These are phyloP conservation scores for Colinus virginianus DNA, from an alignment of 2,113 vertebrate genomes.

Conservation along the genomic window DNA sequence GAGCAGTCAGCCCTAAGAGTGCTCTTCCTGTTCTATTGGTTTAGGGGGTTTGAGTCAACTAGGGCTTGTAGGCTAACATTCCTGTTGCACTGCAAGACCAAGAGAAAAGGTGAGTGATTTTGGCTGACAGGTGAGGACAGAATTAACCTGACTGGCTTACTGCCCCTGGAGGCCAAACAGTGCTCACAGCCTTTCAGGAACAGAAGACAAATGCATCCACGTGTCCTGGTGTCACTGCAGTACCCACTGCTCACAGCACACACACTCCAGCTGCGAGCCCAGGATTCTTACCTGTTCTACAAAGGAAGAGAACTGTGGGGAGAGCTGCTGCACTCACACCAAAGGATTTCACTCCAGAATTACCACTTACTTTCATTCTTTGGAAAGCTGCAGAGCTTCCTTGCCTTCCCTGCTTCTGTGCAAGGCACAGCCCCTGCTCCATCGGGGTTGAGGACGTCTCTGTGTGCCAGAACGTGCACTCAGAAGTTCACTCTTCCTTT, in stretches of 20 bases:
- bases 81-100: neutral
- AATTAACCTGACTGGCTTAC: neutral
- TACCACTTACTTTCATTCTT: neutral
- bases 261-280: neutral
- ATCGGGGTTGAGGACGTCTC: neutral
- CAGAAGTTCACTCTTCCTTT: neutral
- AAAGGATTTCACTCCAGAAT: neutral
- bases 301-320: neutral
- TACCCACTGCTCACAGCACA: neutral
- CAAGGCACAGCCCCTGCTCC: neutral
- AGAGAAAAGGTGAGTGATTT: neutral
- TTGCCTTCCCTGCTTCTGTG: neutral
- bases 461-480: neutral
- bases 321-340: neutral
- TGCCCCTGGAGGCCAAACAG: neutral
- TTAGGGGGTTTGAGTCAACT: neutral
- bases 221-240: neutral
- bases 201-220: neutral
- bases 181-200: neutral
- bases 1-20: neutral
- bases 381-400: neutral
- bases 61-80: neutral
- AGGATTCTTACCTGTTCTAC: neutral
- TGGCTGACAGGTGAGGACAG: neutral
- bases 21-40: neutral